Evolutionary conservation across 2,888 invertebrate species (phyloP).

Genomic region (Eudasyphora cyanicolor): DNA sequence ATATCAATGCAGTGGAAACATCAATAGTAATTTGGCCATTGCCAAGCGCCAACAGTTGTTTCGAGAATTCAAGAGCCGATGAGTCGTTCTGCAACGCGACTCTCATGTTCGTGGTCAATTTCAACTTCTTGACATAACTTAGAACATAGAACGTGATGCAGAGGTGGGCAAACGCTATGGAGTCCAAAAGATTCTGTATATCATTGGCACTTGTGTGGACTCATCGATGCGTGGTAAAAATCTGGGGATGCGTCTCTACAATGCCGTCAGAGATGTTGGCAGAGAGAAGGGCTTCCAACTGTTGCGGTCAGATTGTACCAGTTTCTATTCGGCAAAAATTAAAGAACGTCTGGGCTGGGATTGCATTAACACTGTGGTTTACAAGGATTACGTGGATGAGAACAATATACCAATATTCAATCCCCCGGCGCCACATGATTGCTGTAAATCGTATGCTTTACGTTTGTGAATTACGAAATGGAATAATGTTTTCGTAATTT

Average conservation of each 20-base stretch:
- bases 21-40: too few relatives aligned
- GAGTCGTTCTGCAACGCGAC: too few relatives aligned
- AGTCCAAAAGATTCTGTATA: constrained; percentile 49
- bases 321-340: constrained; percentile 74
- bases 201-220: constrained; percentile 41
- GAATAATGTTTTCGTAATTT: too few relatives aligned
- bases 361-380: constrained; percentile 69
- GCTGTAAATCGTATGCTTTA: constrained; percentile 71
- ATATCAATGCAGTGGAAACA: too few relatives aligned
- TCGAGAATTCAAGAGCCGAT: too few relatives aligned
- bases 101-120: too few relatives aligned
- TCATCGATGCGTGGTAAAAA: constrained; percentile 43
- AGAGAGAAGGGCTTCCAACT: constrained; percentile 52
- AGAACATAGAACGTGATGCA: constrained; percentile 37
- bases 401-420: constrained; percentile 70
- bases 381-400: constrained; percentile 69
- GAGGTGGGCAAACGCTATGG: constrained; percentile 52
- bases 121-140: constrained; percentile 65
- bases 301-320: constrained; percentile 72
- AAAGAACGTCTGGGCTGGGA: constrained; percentile 72
- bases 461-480: constrained; percentile 62
- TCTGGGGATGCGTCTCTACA: constrained; percentile 48
- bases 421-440: constrained; percentile 72
- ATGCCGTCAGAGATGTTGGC: constrained; percentile 42
- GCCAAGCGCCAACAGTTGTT: too few relatives aligned